These are phyloP conservation scores for Cryptophagus acutangulus DNA, from an alignment of 2,888 invertebrate species.

Conservation along the genomic window DNA sequence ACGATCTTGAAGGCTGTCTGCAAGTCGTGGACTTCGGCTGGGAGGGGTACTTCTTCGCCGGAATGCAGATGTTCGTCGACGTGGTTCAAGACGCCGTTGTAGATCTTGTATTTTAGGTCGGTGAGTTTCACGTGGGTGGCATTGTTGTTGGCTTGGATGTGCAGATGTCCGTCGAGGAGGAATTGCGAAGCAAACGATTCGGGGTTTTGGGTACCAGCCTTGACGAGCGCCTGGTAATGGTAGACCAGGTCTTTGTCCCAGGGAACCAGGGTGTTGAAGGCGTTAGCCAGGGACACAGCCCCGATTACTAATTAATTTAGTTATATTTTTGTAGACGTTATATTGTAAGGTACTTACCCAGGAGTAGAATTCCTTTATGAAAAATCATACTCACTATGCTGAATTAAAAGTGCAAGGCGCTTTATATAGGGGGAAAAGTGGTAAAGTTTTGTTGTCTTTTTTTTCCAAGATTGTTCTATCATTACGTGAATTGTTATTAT, in stretches of 20 bases:
- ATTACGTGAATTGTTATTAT: no score
- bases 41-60: slow-evolving; percentile 24
- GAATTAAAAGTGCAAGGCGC: no score
- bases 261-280: slow-evolving; percentile 37
- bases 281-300: slow-evolving; percentile 11
- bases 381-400: no score
- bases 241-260: slow-evolving; percentile 50
- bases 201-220: slow-evolving; percentile 42
- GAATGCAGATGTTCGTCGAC: slow-evolving; percentile 16
- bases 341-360: no score
- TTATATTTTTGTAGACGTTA: no score
- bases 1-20: slow-evolving; percentile 29
- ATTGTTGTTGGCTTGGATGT: slow-evolving; percentile 34
- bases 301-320: slow-evolving; percentile 11
- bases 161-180: slow-evolving; percentile 40
- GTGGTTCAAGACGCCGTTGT: slow-evolving; percentile 35
- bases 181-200: slow-evolving; percentile 39
- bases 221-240: slow-evolving; percentile 43
- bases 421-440: no score
- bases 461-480: no score
- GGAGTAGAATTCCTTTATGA: no score
- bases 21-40: slow-evolving; percentile 27
- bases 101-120: slow-evolving; percentile 38
- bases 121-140: slow-evolving; percentile 35
- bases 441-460: no score